A percentile compares a stretch with the other conserved stretches of the same genome.
phyloP scores from a whole-genome alignment of 2,113 vertebrate species.

The Rhinoderma darwinii region DNA sequence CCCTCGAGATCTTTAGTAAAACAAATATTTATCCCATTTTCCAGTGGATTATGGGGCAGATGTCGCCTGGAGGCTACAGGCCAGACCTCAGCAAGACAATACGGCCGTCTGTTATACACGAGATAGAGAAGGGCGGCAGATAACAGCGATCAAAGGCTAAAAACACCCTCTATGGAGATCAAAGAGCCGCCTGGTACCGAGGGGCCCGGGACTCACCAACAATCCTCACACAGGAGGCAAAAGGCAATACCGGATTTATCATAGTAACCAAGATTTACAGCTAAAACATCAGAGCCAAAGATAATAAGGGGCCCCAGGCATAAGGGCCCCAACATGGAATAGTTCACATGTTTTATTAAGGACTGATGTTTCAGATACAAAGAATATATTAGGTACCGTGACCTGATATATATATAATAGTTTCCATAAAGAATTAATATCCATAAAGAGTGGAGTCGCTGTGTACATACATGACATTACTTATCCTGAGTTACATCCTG shows the following conservation, averaged over 20 bases:
- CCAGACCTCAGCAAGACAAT: neutral
- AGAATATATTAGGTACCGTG: too few species aligned
- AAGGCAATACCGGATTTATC: neutral
- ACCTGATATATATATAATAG: too few species aligned
- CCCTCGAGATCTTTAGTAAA: neutral
- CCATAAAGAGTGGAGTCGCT: too few species aligned
- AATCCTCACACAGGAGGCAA: neutral
- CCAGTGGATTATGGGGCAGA: neutral
- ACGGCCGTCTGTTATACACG: neutral
- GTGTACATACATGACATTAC: too few species aligned
- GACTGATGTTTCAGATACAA: too few species aligned
- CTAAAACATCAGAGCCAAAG: neutral
- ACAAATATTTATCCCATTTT: conserved; percentile 14
- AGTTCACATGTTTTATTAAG: neutral
- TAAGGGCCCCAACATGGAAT: neutral
- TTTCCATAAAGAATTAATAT: too few species aligned
- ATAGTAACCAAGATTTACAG: neutral
- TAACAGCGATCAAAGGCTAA: conserved; percentile 22
- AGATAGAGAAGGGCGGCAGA: neutral
- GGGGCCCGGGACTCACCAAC: neutral
- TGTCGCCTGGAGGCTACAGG: neutral
- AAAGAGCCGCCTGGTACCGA: neutral
- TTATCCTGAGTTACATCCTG: too few species aligned
- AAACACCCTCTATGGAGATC: neutral
- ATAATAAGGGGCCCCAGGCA: neutral